These are phyloP conservation scores for Poeciliopsis turneri DNA, from an alignment of 2,797 vertebrate genomes.

Conservation along the genomic window DNA sequence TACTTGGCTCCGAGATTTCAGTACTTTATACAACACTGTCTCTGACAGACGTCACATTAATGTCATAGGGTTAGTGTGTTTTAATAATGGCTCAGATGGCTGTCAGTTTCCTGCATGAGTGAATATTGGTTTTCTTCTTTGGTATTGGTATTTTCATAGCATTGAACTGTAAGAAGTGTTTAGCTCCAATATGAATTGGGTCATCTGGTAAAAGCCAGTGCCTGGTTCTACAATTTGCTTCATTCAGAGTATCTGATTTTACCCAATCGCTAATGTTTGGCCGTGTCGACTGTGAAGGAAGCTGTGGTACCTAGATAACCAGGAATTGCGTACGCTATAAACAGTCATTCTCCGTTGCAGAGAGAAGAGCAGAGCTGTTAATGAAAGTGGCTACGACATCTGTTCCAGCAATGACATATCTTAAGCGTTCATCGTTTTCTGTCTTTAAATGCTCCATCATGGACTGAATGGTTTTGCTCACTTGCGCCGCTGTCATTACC, in stretches of 20 bases:
- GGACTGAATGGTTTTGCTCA: background rate
- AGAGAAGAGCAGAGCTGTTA: too few relatives aligned
- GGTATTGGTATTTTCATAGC: background rate
- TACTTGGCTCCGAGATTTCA: too few relatives aligned
- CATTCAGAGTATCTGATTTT: background rate
- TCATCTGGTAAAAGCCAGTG: background rate
- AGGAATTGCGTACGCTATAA: too few relatives aligned
- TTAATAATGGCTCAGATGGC: background rate
- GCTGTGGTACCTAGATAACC: too few relatives aligned
- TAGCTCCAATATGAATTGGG: background rate
- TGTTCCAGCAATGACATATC: too few relatives aligned
- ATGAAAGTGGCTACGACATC: too few relatives aligned
- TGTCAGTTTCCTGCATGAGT: background rate
- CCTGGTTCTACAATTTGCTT: background rate
- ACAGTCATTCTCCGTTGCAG: too few relatives aligned
- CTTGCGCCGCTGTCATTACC: background rate
- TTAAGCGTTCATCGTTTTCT: too few relatives aligned
- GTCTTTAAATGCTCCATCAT: background rate
- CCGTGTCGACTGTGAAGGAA: too few relatives aligned
- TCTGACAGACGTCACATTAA: slow-evolving; percentile 21
- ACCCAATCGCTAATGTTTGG: background rate
- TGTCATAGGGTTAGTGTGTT: background rate
- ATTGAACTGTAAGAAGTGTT: background rate
- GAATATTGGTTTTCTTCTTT: background rate
- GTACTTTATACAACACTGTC: too few relatives aligned